Percentiles rank a stretch among this genome's conserved stretches.
Conservation (phyloP, 53 echinoderm and acorn worm species). For the Pentamera pediparva region DNA sequence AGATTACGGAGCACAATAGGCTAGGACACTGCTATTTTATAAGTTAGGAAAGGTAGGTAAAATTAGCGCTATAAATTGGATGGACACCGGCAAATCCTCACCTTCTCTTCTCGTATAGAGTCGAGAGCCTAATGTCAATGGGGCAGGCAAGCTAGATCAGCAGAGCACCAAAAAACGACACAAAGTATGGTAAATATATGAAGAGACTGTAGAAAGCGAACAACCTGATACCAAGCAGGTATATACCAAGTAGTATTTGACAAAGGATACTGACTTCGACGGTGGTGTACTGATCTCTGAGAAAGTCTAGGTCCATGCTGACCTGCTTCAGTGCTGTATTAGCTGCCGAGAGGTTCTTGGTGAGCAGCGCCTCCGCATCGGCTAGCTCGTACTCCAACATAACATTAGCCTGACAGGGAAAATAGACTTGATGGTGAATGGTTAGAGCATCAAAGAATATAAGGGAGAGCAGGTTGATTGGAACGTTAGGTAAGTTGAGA, state of each 20-base stretch:
- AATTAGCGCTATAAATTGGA: too few species aligned
- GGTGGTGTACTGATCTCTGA: conserved; percentile 97
- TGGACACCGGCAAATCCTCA: too few species aligned
- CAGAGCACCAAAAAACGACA: background rate
- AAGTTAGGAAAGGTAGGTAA: too few species aligned
- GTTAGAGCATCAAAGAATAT: background rate
- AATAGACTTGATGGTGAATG: background rate
- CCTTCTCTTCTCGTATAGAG: too few species aligned
- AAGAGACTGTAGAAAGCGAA: background rate
- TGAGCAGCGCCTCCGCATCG: conserved; percentile 73
- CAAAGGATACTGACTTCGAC: conserved; percentile 99
- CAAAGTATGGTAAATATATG: background rate
- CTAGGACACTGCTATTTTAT: too few species aligned
- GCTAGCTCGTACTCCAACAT: conserved; percentile 85
- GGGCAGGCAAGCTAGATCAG: too few species aligned
- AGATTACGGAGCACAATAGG: too few species aligned
- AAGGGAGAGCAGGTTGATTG: background rate
- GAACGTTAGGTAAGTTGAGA: background rate
- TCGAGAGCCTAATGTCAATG: too few species aligned
- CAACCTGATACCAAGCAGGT: background rate
- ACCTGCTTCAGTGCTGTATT: conserved; percentile 68
- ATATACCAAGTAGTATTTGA: background rate
- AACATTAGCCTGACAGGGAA: conserved; percentile 73
- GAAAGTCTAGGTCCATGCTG: conserved; percentile 75
- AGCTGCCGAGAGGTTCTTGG: conserved; percentile 72